These are phyloP conservation scores for Camponotus vicinus DNA, from an alignment of 1,140 invertebrate species.

Conservation along the genomic window DNA sequence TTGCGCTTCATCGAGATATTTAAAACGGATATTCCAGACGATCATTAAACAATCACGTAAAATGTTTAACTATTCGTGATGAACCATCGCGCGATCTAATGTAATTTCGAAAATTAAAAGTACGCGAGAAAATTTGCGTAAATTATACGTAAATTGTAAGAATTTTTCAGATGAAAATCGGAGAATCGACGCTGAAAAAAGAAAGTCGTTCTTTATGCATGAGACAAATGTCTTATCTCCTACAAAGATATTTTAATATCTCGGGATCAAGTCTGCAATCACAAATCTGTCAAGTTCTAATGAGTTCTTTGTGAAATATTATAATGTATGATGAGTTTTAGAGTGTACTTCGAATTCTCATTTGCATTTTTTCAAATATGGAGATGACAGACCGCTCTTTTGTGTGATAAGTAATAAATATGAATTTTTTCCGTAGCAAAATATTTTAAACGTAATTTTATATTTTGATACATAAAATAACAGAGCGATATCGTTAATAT, in stretches of 20 bases:
- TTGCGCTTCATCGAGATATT: not conserved
- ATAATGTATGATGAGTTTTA: not conserved
- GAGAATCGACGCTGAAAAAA: not conserved
- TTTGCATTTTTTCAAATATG: not conserved
- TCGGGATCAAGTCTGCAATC: not conserved
- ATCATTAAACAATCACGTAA: not conserved
- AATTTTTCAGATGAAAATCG: not conserved
- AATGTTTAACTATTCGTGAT: not conserved
- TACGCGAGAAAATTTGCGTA: not conserved
- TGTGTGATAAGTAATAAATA: not conserved
- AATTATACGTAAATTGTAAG: not conserved
- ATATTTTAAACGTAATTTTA: not conserved
- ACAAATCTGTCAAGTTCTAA: slow-evolving; percentile 31
- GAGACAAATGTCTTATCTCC: not conserved
- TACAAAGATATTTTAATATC: not conserved
- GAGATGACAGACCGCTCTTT: not conserved
- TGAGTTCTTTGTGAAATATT: slow-evolving; percentile 14
- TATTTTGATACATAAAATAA: not conserved
- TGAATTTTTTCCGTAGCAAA: not conserved
- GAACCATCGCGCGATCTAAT: not conserved
- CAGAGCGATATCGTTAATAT: not conserved
- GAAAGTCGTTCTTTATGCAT: not conserved
- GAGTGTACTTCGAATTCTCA: not conserved
- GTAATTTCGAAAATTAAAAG: not conserved
- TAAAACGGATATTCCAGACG: not conserved